phyloP scores from a whole-genome alignment of 1,140 invertebrate species.

The Heterodera carotae region DNA sequence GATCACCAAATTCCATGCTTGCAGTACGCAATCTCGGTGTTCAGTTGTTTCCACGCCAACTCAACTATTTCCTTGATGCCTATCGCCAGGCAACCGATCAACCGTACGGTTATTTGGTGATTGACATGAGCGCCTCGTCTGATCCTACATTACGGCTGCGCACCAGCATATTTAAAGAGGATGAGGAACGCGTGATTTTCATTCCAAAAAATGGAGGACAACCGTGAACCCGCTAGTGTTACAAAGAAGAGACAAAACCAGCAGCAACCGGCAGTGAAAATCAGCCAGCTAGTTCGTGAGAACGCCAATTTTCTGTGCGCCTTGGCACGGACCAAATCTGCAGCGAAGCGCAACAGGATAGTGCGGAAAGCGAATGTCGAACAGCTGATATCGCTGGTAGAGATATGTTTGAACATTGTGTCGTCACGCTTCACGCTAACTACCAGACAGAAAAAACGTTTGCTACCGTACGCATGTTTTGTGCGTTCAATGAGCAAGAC shows the following conservation, averaged over 20 bases:
- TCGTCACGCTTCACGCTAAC: conserved; percentile 12
- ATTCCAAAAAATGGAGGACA: conserved; percentile 9
- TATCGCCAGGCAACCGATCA: conserved; percentile 12
- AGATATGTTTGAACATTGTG: conserved; percentile 35
- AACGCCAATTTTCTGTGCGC: conserved; percentile 2
- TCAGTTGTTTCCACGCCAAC: conserved; percentile 10
- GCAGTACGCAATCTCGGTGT: conserved; percentile 6
- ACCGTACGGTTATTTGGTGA: conserved; percentile 18
- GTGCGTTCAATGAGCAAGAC: conserved; percentile 18
- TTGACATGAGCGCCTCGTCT: conserved; percentile 21
- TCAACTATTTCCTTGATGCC: conserved; percentile 23
- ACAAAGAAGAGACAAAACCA: not conserved
- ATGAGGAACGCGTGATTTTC: conserved; percentile 2
- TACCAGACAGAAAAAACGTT: conserved; percentile 16
- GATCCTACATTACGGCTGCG: conserved; percentile 15
- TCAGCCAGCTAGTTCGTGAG: not conserved
- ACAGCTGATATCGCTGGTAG: conserved; percentile 21
- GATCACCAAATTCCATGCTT: conserved; percentile 16
- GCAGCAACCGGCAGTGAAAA: not conserved
- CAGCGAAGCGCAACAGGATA: not conserved
- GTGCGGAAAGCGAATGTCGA: not conserved
- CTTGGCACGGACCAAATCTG: conserved; percentile 2
- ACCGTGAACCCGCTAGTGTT: not conserved
- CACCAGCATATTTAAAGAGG: conserved; percentile 19
- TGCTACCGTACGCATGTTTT: conserved; percentile 33